A percentile compares a stretch with the other conserved stretches of the same genome.
These are phyloP conservation scores for Penaeus vannamei DNA, from an alignment of 1,140 invertebrate species.

Conservation along the genomic window DNA sequence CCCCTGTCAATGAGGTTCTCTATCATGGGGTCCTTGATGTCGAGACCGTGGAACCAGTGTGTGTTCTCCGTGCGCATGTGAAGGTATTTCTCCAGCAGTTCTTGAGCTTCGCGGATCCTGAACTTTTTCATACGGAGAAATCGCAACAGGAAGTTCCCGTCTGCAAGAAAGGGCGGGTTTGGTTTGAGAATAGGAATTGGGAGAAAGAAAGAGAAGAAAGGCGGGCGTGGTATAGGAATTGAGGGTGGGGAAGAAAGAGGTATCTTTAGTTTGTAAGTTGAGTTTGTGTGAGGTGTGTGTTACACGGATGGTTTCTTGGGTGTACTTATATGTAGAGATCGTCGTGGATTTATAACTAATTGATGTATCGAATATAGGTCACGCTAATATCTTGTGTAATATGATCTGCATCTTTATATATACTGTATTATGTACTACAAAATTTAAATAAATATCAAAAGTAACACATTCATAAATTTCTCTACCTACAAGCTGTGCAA, in stretches of 20 bases:
- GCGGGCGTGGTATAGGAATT: background rate
- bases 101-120: slow-evolving; percentile 85
- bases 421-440: no score
- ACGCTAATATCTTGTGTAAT: no score
- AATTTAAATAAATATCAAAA: no score
- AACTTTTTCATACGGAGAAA: slow-evolving; percentile 91
- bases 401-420: no score
- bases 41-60: slow-evolving; percentile 86
- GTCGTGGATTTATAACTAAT: no score
- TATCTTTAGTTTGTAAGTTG: background rate
- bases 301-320: background rate
- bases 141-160: slow-evolving; percentile 84
- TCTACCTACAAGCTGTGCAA: no score
- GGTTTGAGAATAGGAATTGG: background rate
- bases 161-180: slow-evolving; percentile 72
- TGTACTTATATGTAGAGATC: no score
- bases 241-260: background rate
- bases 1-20: slow-evolving; percentile 86
- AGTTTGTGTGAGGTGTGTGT: background rate
- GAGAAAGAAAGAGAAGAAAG: background rate
- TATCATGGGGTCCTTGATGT: slow-evolving; percentile 80
- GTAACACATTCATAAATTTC: no score
- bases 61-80: slow-evolving; percentile 85
- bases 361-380: no score
- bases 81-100: slow-evolving; percentile 88